Conservation (phyloP, 2,113 vertebrate genomes). For the Heterotilapia buettikoferi region DNA sequence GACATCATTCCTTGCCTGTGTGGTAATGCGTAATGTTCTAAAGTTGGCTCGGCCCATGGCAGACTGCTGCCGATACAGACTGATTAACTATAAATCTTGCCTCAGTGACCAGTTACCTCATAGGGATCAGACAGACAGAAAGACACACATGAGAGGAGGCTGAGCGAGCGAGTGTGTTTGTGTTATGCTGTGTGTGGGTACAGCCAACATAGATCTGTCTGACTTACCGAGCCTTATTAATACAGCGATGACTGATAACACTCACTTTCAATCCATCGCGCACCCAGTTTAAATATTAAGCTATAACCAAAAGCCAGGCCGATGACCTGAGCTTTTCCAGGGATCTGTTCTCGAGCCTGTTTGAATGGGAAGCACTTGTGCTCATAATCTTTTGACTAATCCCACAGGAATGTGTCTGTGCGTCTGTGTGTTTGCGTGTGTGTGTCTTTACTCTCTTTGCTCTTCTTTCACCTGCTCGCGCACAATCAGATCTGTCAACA, state of each 20-base stretch:
- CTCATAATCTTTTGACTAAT: slow-evolving; percentile 50
- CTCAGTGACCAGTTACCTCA: slow-evolving; percentile 54
- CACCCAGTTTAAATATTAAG: slow-evolving; percentile 92
- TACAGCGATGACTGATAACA: slow-evolving; percentile 84
- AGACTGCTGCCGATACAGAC: slow-evolving; percentile 58
- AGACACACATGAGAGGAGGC: slow-evolving; percentile 36
- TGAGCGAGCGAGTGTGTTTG: slow-evolving; percentile 17
- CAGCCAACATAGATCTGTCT: slow-evolving; percentile 74
- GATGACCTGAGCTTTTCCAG: slow-evolving; percentile 47
- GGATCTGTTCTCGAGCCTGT: slow-evolving; percentile 41
- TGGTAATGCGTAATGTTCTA: slow-evolving; percentile 56
- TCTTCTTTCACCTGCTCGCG: slow-evolving; percentile 7
- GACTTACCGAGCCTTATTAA: slow-evolving; percentile 79
- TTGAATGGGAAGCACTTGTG: slow-evolving; percentile 54
- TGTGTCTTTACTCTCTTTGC: not conserved
- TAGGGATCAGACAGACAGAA: slow-evolving; percentile 23
- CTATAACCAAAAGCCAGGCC: slow-evolving; percentile 52
- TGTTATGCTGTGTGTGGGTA: slow-evolving; percentile 64
- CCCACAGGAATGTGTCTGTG: slow-evolving; percentile 40
- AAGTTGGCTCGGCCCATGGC: slow-evolving; percentile 45
- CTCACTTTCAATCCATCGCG: slow-evolving; percentile 75
- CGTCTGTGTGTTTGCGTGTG: not conserved
- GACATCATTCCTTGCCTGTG: slow-evolving; percentile 47
- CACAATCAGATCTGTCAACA: not conserved
- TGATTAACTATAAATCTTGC: slow-evolving; percentile 67